Evolutionary conservation across 2,113 vertebrate genomes (phyloP).

Genomic region (Hemiscyllium ocellatum): DNA sequence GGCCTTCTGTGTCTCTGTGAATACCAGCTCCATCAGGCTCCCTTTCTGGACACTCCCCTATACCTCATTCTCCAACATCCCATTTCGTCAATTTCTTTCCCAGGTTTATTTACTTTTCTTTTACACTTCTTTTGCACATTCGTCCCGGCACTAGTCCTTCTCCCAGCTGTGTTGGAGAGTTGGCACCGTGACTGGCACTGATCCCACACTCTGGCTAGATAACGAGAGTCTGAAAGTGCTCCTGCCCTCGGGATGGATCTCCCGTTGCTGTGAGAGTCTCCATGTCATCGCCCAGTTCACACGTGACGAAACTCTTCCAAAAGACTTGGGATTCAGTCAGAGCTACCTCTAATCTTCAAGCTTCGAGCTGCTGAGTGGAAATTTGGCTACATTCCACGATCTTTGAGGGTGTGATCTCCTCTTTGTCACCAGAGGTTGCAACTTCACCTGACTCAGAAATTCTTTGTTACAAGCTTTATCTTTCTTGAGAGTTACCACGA

Average conservation of each 20-base stretch:
- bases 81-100: background rate
- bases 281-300: background rate
- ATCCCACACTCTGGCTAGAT: background rate
- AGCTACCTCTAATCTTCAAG: background rate
- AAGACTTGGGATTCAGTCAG: background rate
- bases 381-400: background rate
- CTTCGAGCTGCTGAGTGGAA: background rate
- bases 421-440: background rate
- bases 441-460: background rate
- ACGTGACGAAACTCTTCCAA: background rate
- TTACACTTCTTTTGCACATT: background rate
- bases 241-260: too few species aligned
- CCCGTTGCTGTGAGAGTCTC: background rate
- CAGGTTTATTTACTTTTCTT: background rate
- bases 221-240: background rate
- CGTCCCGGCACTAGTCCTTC: too few species aligned
- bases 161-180: background rate
- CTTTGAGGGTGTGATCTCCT: too few species aligned
- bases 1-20: background rate
- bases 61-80: background rate
- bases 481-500: background rate
- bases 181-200: background rate
- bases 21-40: background rate
- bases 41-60: background rate
- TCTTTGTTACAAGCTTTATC: background rate